Conservation (phyloP, 2,797 vertebrate species). For the Lateolabrax maculatus region DNA sequence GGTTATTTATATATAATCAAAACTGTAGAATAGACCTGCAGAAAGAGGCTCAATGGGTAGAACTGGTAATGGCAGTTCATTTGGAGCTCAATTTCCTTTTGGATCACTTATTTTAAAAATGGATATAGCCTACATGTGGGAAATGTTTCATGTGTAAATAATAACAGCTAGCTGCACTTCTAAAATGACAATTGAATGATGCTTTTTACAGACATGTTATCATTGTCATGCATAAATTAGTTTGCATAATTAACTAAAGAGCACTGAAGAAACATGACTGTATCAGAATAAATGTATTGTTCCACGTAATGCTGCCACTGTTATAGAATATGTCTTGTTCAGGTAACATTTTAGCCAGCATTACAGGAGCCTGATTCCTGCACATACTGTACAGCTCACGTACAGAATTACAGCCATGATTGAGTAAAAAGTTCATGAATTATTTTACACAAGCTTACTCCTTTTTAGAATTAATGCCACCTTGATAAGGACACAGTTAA, state of each 20-base stretch:
- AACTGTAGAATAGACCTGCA: too few relatives aligned
- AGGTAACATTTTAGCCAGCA: neutral
- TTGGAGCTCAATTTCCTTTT: neutral
- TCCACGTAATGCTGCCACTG: neutral
- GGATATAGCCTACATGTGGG: too few relatives aligned
- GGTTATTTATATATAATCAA: too few relatives aligned
- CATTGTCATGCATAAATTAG: neutral
- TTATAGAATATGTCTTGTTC: too few relatives aligned
- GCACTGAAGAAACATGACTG: neutral
- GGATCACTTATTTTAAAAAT: too few relatives aligned
- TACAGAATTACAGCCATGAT: neutral
- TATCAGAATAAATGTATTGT: conserved; percentile 14
- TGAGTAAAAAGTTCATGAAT: conserved; percentile 38
- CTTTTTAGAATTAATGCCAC: conserved; percentile 35
- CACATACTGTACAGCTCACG: neutral
- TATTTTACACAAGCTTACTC: conserved; percentile 32
- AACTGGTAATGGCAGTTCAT: neutral
- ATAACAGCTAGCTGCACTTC: neutral
- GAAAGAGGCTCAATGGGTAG: neutral
- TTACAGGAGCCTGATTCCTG: neutral
- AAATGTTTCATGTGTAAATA: neutral
- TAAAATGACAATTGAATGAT: neutral
- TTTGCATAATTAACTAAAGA: conserved; percentile 21
- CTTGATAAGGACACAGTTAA: conserved; percentile 30
- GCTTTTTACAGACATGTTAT: conserved; percentile 15